Conservation (phyloP, 2,113 vertebrate species). For the Lampris megalopsis region DNA sequence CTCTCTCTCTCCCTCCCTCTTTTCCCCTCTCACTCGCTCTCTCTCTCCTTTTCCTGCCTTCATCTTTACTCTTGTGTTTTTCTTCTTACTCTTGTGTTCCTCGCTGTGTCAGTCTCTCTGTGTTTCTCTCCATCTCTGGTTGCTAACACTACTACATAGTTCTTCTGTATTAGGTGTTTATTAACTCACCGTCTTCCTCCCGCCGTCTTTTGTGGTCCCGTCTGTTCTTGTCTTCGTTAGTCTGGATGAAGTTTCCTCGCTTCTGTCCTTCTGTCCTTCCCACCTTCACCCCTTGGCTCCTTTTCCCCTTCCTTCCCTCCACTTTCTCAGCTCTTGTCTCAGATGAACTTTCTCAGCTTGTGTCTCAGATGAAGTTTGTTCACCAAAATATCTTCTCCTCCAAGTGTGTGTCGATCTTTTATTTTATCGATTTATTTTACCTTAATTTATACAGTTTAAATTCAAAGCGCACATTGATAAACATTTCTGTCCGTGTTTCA, state of each 20-base stretch:
- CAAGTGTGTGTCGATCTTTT: too few relatives aligned
- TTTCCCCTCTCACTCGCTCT: conserved; percentile 1
- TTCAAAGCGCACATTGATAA: too few relatives aligned
- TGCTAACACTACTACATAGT: too few relatives aligned
- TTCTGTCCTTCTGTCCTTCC: background rate
- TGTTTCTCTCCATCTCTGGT: too few relatives aligned
- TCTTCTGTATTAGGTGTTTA: too few relatives aligned
- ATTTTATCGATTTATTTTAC: too few relatives aligned
- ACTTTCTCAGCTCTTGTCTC: conserved; percentile 1
- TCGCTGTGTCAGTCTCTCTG: background rate
- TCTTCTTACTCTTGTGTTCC: too few relatives aligned
- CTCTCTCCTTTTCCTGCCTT: conserved; percentile 25
- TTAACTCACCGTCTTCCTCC: conserved; percentile 3
- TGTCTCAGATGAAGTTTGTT: too few relatives aligned
- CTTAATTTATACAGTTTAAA: too few relatives aligned
- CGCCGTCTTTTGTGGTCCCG: conserved; percentile 41
- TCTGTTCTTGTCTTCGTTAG: conserved; percentile 49
- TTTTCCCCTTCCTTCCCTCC: conserved; percentile 15
- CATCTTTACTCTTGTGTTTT: background rate
- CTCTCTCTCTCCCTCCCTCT: background rate
- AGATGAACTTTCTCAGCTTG: background rate
- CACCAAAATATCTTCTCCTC: too few relatives aligned
- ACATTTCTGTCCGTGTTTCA: too few relatives aligned
- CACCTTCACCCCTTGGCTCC: background rate
- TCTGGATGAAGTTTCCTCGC: conserved; percentile 27